phyloP scores from a whole-genome alignment of 2,888 invertebrate species.

The Ctena decussata region DNA sequence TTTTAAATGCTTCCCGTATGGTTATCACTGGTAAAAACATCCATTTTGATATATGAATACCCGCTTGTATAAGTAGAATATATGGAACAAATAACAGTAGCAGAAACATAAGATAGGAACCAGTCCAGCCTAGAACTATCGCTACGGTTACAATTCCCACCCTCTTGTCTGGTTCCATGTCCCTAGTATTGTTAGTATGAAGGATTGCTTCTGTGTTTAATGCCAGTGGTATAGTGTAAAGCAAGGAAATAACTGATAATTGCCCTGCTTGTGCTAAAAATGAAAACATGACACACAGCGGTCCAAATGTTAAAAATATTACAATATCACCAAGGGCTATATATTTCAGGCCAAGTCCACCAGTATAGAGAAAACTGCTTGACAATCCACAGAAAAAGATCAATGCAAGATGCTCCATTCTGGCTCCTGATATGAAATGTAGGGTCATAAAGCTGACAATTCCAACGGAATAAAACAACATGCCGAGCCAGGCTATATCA shows the following conservation, averaged over 20 bases:
- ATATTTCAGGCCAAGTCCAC: conserved; percentile 98
- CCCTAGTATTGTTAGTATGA: conserved; percentile 97
- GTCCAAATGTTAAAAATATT: conserved; percentile 97
- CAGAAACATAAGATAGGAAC: conserved; percentile 96
- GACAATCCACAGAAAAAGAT: conserved; percentile 98
- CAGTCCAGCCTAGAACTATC: conserved; percentile 96
- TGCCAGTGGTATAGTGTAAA: conserved; percentile 97
- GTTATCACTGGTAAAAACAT: conserved; percentile 96
- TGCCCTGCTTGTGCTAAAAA: conserved; percentile 96
- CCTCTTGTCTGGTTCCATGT: conserved; percentile 94
- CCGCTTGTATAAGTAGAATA: conserved; percentile 92
- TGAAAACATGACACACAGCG: conserved; percentile 96
- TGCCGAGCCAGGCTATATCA: conserved; percentile 95
- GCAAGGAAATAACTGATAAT: conserved; percentile 96
- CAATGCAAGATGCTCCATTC: conserved; percentile 97
- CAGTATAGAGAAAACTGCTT: conserved; percentile 98
- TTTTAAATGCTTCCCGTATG: conserved; percentile 94
- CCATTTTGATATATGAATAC: conserved; percentile 94
- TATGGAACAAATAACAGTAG: conserved; percentile 96
- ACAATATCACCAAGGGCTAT: conserved; percentile 97
- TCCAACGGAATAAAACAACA: conserved; percentile 94
- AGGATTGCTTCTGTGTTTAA: conserved; percentile 98
- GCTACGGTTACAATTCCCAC: conserved; percentile 98
- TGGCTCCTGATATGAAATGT: conserved; percentile 94
- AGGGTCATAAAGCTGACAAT: conserved; percentile 94